These are phyloP conservation scores for Coenonympha arcania DNA, from an alignment of 2,888 invertebrate species.

Conservation along the genomic window DNA sequence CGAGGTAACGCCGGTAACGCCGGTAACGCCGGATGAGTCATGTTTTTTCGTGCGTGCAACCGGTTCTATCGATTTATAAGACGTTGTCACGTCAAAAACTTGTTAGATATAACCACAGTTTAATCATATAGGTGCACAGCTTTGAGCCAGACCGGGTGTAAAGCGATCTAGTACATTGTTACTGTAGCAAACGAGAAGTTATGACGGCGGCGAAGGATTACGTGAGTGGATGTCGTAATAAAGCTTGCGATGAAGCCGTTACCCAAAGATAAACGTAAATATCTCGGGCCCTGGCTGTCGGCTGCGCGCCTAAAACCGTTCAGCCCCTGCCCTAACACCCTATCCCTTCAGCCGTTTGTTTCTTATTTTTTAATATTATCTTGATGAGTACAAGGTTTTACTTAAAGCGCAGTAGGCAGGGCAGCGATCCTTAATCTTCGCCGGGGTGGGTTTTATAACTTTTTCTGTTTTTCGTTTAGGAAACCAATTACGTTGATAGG, in stretches of 20 bases:
- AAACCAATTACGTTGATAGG: not conserved
- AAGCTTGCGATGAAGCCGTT: slow-evolving; percentile 75
- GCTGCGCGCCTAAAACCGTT: slow-evolving; percentile 40
- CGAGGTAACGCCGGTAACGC: too few species aligned
- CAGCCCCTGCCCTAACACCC: slow-evolving; percentile 30
- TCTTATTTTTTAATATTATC: slow-evolving; percentile 24
- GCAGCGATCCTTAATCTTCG: not conserved
- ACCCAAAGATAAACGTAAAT: slow-evolving; percentile 74
- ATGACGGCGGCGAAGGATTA: slow-evolving; percentile 72
- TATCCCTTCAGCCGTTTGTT: slow-evolving; percentile 34
- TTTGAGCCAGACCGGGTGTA: slow-evolving; percentile 45
- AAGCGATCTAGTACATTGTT: slow-evolving; percentile 67
- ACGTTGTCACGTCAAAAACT: too few species aligned
- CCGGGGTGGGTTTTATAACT: not conserved
- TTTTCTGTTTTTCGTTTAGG: not conserved
- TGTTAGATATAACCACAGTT: too few species aligned
- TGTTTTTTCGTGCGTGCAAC: too few species aligned
- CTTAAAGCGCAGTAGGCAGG: not conserved
- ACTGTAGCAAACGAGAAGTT: slow-evolving; percentile 70
- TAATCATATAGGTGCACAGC: slow-evolving; percentile 4
- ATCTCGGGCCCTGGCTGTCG: slow-evolving; percentile 63
- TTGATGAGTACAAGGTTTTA: slow-evolving; percentile 1
- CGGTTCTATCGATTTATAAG: too few species aligned
- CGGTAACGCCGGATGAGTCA: too few species aligned
- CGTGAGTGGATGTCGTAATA: slow-evolving; percentile 75